These are phyloP conservation scores for Ericerus pela DNA, from an alignment of 1,140 invertebrate species.

Conservation along the genomic window DNA sequence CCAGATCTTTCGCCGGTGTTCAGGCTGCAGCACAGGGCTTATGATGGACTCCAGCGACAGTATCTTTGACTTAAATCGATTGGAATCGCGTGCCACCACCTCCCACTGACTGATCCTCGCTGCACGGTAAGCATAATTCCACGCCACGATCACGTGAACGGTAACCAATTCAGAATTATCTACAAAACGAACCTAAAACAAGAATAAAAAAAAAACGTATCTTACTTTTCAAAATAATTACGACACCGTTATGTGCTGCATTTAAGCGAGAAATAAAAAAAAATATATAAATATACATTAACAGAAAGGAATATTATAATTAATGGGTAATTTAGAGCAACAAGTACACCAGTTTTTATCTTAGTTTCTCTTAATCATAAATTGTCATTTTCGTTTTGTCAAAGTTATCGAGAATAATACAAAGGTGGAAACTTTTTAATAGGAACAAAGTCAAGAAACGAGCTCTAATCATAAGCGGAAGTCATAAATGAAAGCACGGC, in stretches of 20 bases:
- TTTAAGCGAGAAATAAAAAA: neutral
- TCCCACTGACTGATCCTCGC: conserved; percentile 50
- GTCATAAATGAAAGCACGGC: too few relatives aligned
- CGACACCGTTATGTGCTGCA: neutral
- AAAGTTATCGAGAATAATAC: too few relatives aligned
- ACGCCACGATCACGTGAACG: conserved; percentile 42
- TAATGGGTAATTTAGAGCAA: too few relatives aligned
- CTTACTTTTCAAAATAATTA: neutral
- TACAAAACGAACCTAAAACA: conserved; percentile 44
- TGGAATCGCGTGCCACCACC: conserved; percentile 39
- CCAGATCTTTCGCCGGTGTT: conserved; percentile 38
- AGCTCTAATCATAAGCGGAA: too few relatives aligned
- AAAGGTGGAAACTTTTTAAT: too few relatives aligned
- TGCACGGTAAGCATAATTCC: conserved; percentile 45
- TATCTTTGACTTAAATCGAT: conserved; percentile 39
- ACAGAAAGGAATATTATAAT: too few relatives aligned
- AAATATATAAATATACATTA: too few relatives aligned
- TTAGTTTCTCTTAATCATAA: too few relatives aligned
- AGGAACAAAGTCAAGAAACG: too few relatives aligned
- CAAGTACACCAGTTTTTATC: too few relatives aligned
- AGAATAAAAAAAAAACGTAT: conserved; percentile 19
- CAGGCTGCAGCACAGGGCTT: conserved; percentile 32
- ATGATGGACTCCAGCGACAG: conserved; percentile 31
- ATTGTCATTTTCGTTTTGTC: too few relatives aligned
- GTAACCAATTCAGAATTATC: conserved; percentile 30